Conservation (phyloP, 2,113 vertebrate genomes). For the Lasiurus cinereus region DNA sequence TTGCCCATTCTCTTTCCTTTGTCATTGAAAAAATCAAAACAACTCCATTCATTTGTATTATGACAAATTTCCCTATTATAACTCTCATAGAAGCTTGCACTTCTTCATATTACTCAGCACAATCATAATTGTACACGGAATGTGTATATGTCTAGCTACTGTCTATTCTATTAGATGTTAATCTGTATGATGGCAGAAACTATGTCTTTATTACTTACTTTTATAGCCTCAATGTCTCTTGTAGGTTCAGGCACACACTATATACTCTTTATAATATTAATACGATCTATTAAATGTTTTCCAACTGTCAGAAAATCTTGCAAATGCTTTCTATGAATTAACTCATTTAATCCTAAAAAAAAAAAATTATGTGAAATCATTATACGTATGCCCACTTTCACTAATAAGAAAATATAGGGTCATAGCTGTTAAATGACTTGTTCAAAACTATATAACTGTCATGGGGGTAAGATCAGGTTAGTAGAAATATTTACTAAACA, state of each 20-base stretch:
- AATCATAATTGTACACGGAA: not conserved
- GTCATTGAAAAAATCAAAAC: not conserved
- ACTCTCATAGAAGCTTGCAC: not conserved
- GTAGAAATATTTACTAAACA: constrained; percentile 46
- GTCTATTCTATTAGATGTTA: not conserved
- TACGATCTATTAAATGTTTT: constrained; percentile 25
- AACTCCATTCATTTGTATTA: not conserved
- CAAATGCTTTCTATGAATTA: constrained; percentile 18
- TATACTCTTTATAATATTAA: constrained; percentile 5
- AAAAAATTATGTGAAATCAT: not conserved
- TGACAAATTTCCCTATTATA: not conserved
- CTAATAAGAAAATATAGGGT: not conserved
- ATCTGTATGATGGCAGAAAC: not conserved
- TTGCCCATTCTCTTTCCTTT: not conserved
- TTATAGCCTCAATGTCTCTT: not conserved
- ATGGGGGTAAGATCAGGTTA: not conserved
- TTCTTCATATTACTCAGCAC: not conserved
- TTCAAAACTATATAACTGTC: not conserved
- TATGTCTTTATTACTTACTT: not conserved
- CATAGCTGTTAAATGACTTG: not conserved
- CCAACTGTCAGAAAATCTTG: not conserved
- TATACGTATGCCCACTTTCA: not conserved
- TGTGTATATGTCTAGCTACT: not conserved
- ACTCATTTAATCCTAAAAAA: not conserved
- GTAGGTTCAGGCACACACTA: not conserved